Base-by-base conservation (phyloP, 1,140 invertebrate genomes). In the Vollenhovia emeryi region DNA sequence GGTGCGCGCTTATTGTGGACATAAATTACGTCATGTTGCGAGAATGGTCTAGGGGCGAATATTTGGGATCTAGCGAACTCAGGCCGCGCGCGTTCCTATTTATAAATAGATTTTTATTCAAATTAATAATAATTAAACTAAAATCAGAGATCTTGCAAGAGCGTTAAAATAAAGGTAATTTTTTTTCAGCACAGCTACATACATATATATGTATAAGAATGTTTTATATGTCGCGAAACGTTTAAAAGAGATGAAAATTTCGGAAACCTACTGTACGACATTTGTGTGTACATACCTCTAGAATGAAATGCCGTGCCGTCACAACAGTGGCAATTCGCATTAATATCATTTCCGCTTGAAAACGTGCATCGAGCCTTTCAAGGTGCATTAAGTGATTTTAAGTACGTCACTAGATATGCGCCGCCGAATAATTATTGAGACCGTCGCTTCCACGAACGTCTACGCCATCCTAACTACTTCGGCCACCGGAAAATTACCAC, bases 401-500 rank as follows among this genome's bases (percentile, higher is more conserved):
- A 30, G 45, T 75, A 15, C 21, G 15, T 50, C 36, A 3, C 15
- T 62, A 43, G 8, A 36, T 48, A 21, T 18, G 40, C 45, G 15
- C 13, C n/a, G 24, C 13, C 69, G 33, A 83, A 40, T 57, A 82
- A 82, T 83, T 83, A 74, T 13, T 18, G 52, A 21, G 36, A 13
- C 52, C 50, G 68, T 73, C 79, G 30, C 79, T 73, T 82, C 13
- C 66, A 45, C 9, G 11, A 73, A 4, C 36, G 40, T 82, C 30
- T 15, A 24, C 36, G 66, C 6, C 6, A 8, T 13, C 13, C 40
- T 59, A 82, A 73, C 36, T 6, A n/a, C 6, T 69, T 21, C 40
- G 50, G 24, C 36, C 30, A 82, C 24, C 27, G 68, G 66, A 82
- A 82, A 82, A 82, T 82, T 82, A 45, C n/a, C 27, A 9, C 27